Base-by-base conservation (phyloP, 2,888 invertebrate genomes). In the Homarus gammarus region DNA sequence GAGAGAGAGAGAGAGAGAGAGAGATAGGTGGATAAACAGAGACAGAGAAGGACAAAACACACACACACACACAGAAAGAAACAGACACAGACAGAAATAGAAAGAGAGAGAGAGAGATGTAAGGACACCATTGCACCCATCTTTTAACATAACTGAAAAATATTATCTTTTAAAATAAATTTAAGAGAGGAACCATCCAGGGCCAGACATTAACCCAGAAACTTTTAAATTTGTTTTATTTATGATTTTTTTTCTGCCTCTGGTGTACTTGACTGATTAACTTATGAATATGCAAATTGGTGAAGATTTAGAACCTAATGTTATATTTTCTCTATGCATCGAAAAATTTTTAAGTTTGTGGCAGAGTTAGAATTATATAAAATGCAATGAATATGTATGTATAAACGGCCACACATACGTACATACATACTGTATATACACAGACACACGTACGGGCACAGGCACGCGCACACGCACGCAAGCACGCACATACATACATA, bases 281-380 rank as follows among this genome's bases (percentile, higher is more conserved):
- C 6, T 27, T 64, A 64, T 64, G 64, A 64, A 64, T 64, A 64
- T 64, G 64, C 27, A 64, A 64, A 64, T 64, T 64, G 27, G 27
- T 6, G 64, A 5, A 64, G 64, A 27, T 3, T 64, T 27, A 27
- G 5, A 44, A 44, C 44, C 12, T 27, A 27, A 27, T 10, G 27
- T 64, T 22, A 64, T 64, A 27, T 64, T 27, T 64, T 64, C 27
- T n/a, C 27, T 64, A 64, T 64, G n/a, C 31, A 27, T 64, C 27
- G 64, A 64, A 27, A 64, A 2, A 27, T 64, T 49, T 49, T 49
- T 64, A 56, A 56, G 56, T 56, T 56, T 12, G 44, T 44, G 44
- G 22, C 56, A 0, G 56, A 27, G 18, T 56, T 5, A 27, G 64
- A 64, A 64, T 64, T 64, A 18, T 56, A 22, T 27, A 8, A 64